A percentile compares a stretch with the other conserved stretches of the same genome.
phyloP scores from a whole-genome alignment of 2,888 invertebrate genomes.

The Patella ulyssiponensis region DNA sequence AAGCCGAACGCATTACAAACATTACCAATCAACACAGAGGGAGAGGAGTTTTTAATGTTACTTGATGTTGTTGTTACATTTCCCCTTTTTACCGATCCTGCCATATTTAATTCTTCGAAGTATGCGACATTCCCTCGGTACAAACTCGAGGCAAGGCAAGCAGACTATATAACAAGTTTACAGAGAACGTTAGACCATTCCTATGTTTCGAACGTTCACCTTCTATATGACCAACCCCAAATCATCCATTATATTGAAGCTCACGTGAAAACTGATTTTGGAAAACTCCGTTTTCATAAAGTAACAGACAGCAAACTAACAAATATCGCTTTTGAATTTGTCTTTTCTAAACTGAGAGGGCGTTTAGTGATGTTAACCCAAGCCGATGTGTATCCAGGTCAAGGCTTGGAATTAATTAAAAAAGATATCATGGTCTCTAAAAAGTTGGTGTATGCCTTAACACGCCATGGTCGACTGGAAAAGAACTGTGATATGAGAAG shows the following conservation, averaged over 20 bases:
- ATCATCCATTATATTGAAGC: neutral
- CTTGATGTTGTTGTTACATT: neutral
- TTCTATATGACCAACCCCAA: constrained; percentile 4
- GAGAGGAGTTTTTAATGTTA: too few relatives aligned
- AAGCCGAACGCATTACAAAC: too few relatives aligned
- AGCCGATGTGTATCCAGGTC: constrained; percentile 24
- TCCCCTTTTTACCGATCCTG: constrained; percentile 6
- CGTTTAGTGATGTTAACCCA: constrained; percentile 24
- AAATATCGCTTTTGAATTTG: constrained; percentile 13
- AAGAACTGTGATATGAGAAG: constrained; percentile 19
- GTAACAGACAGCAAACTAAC: neutral
- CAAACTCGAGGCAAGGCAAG: neutral
- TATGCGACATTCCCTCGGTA: neutral
- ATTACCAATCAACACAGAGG: too few relatives aligned
- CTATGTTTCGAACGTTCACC: neutral
- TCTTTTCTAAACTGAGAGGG: constrained; percentile 7
- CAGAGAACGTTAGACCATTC: neutral
- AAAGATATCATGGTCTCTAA: neutral
- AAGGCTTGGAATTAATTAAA: constrained; percentile 18
- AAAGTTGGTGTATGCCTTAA: constrained; percentile 21
- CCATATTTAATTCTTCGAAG: neutral
- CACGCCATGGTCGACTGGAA: constrained; percentile 21
- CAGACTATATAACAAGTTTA: neutral
- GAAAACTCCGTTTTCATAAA: constrained; percentile 10
- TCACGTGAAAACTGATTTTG: neutral